Evolutionary conservation across 2,113 vertebrate genomes (phyloP).

Genomic region (Peromyscus californicus): DNA sequence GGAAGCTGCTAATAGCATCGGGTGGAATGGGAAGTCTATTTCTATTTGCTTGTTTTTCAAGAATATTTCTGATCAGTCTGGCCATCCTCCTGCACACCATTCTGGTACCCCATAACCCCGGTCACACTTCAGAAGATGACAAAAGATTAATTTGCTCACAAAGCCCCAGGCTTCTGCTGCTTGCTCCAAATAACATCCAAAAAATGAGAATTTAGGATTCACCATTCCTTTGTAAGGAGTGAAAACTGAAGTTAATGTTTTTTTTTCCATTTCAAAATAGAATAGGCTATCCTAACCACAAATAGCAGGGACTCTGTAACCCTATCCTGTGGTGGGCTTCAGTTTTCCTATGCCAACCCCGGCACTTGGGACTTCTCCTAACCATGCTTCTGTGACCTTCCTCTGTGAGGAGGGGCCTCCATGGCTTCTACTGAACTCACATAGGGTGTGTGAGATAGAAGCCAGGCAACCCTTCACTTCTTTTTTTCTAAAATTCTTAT

Average conservation of each 20-base stretch:
- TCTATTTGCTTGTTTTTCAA: background rate
- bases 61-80: background rate
- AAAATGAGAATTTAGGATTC: background rate
- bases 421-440: background rate
- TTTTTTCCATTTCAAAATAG: background rate
- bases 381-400: background rate
- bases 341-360: background rate
- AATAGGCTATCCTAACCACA: background rate
- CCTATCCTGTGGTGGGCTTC: background rate
- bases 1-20: background rate
- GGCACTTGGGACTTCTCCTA: background rate
- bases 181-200: background rate
- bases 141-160: background rate
- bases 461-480: background rate
- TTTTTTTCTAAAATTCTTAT: background rate
- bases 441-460: background rate
- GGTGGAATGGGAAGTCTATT: background rate
- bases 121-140: background rate
- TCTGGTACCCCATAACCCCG: background rate
- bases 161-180: background rate
- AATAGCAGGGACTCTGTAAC: background rate
- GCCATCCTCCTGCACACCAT: background rate
- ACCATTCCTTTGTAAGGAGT: background rate
- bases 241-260: background rate
- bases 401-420: background rate